Evolutionary conservation across 1,140 invertebrate genomes (phyloP).

Genomic region (Aethina tumida): DNA sequence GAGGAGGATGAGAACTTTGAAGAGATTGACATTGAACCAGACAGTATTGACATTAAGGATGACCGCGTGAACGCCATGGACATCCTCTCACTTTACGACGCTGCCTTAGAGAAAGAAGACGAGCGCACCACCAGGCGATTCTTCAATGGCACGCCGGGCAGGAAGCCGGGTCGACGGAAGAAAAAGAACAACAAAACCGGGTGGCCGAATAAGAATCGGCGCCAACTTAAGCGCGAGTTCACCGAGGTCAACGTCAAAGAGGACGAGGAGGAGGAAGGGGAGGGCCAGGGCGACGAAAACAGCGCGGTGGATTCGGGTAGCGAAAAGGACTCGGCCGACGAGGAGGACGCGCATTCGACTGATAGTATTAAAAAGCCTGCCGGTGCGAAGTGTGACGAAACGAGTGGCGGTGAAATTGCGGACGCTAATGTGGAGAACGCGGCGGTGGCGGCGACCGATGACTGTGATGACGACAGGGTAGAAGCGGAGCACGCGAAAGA

Average conservation of each 20-base stretch:
- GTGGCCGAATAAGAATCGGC: constrained; percentile 47
- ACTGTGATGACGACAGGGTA: constrained; percentile 18
- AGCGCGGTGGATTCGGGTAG: constrained; percentile 15
- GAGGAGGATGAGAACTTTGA: constrained; percentile 9
- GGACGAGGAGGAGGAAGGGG: constrained; percentile 15
- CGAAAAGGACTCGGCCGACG: constrained; percentile 16
- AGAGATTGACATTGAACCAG: constrained; percentile 16
- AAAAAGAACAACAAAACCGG: constrained; percentile 49
- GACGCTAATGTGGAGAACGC: constrained; percentile 8
- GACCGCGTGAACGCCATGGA: constrained; percentile 18
- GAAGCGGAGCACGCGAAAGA: constrained; percentile 7
- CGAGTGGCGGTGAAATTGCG: constrained; percentile 12
- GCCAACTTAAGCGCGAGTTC: constrained; percentile 5
- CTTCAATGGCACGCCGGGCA: constrained; percentile 16
- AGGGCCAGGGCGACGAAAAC: constrained; percentile 13
- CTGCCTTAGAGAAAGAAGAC: constrained; percentile 14
- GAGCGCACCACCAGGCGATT: constrained; percentile 15
- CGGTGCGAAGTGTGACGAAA: constrained; percentile 11
- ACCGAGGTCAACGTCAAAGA: not conserved
- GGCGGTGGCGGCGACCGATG: constrained; percentile 7
- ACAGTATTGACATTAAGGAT: constrained; percentile 10
- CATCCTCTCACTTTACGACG: constrained; percentile 25
- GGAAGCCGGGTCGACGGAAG: constrained; percentile 27
- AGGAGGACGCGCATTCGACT: constrained; percentile 18
- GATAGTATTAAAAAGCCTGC: constrained; percentile 22